These are phyloP conservation scores for Chaetorhynchus papuensis DNA, from an alignment of 2,113 vertebrate genomes.

Conservation along the genomic window DNA sequence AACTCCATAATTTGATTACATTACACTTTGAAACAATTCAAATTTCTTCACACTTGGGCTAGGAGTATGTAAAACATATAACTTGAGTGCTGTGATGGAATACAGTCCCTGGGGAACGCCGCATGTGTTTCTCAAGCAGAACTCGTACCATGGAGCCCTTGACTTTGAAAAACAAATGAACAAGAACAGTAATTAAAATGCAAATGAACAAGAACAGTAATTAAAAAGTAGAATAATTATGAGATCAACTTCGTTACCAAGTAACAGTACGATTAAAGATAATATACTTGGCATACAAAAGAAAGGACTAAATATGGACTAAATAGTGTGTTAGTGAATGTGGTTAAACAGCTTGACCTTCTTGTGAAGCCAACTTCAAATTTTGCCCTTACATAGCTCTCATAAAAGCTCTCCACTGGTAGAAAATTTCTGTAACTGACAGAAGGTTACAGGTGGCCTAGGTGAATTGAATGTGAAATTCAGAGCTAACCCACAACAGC, in stretches of 20 bases:
- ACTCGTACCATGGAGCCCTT: background rate
- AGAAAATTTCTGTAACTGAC: background rate
- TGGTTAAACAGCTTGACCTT: background rate
- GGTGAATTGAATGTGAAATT: background rate
- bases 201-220: background rate
- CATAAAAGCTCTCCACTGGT: background rate
- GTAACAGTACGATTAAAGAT: background rate
- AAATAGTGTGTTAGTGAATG: background rate
- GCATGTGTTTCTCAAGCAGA: background rate
- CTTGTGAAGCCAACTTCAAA: background rate
- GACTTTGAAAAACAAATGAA: slow-evolving; percentile 8
- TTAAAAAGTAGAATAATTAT: background rate
- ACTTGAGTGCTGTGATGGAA: background rate
- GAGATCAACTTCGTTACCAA: background rate
- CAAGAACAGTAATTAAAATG: background rate
- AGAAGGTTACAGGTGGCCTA: background rate
- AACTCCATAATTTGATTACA: background rate
- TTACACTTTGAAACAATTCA: background rate
- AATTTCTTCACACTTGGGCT: background rate
- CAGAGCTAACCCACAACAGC: background rate
- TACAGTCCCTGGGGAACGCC: background rate
- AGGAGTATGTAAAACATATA: background rate
- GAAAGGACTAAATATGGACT: background rate
- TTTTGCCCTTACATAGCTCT: background rate
- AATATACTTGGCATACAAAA: background rate